A percentile compares a stretch with the other conserved stretches of the same genome.
phyloP scores from a whole-genome alignment of 2,797 vertebrate species.

The Nasua narica region DNA sequence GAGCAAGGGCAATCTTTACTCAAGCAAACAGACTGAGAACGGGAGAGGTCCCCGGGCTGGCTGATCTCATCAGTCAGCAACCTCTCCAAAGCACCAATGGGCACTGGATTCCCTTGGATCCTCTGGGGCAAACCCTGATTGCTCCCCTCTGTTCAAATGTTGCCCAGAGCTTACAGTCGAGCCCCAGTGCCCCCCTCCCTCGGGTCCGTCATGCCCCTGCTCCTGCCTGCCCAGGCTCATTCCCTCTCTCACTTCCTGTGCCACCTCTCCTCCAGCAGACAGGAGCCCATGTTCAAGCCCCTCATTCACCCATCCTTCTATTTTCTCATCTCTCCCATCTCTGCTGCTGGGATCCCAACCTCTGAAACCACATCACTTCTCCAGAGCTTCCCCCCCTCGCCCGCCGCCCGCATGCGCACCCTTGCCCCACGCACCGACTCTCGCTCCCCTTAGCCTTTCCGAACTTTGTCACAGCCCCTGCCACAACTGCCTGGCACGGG shows the following conservation, averaged over 20 bases:
- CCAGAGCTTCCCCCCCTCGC: accelerated
- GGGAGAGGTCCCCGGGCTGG: background rate
- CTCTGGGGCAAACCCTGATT: background rate
- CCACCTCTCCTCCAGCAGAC: background rate
- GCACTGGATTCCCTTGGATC: background rate
- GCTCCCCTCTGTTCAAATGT: too few relatives aligned
- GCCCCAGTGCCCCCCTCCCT: background rate
- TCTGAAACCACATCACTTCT: background rate
- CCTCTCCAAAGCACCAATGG: background rate
- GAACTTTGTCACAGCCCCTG: background rate
- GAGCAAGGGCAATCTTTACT: background rate
- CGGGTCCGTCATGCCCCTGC: background rate
- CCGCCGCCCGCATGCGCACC: accelerated
- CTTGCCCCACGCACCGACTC: accelerated
- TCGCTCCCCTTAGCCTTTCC: background rate
- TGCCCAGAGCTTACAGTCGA: background rate
- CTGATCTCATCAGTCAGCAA: background rate
- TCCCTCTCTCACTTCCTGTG: background rate
- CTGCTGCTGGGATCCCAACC: background rate
- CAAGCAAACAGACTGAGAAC: background rate
- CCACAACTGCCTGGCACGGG: background rate
- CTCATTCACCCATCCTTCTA: background rate
- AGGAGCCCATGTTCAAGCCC: too few relatives aligned
- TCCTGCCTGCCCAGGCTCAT: too few relatives aligned
- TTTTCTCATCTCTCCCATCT: background rate